Conservation (phyloP, 2,888 invertebrate genomes). For the Cryptocephalus moraei region DNA sequence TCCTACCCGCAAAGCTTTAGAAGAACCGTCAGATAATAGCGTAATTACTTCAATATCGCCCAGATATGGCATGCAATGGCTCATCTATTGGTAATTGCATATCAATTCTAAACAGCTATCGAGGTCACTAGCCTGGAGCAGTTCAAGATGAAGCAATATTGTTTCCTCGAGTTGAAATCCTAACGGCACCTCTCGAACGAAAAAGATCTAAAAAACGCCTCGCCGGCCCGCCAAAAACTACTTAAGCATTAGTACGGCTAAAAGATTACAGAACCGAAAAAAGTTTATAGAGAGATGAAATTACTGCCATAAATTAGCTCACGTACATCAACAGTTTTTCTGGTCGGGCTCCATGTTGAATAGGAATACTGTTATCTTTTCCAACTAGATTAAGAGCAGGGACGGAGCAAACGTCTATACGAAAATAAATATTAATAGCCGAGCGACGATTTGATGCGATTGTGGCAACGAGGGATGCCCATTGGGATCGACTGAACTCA, state of each 20-base stretch:
- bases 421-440: too few relatives aligned
- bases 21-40: too few relatives aligned
- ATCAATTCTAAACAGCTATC: constrained; percentile 24
- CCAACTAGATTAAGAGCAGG: constrained; percentile 13
- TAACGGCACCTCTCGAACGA: constrained; percentile 26
- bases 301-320: constrained; percentile 31
- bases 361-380: constrained; percentile 21
- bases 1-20: too few relatives aligned
- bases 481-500: too few relatives aligned
- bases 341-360: constrained; percentile 17
- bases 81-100: constrained; percentile 22
- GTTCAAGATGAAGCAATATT: constrained; percentile 27
- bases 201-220: constrained; percentile 19
- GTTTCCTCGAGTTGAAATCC: constrained; percentile 19
- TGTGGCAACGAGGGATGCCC: too few relatives aligned
- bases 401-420: constrained; percentile 1
- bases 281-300: constrained; percentile 26
- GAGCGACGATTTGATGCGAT: too few relatives aligned
- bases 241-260: constrained; percentile 23
- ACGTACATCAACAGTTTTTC: constrained; percentile 28
- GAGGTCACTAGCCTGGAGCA: constrained; percentile 25
- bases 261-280: constrained; percentile 13
- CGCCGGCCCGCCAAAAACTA: constrained; percentile 31
- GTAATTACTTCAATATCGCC: constrained; percentile 13
- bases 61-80: constrained; percentile 16